A percentile compares a stretch with the other conserved stretches of the same genome.
Evolutionary conservation across 2,797 vertebrate species (phyloP).

Genomic region (Hapalemur alaotrensis): DNA sequence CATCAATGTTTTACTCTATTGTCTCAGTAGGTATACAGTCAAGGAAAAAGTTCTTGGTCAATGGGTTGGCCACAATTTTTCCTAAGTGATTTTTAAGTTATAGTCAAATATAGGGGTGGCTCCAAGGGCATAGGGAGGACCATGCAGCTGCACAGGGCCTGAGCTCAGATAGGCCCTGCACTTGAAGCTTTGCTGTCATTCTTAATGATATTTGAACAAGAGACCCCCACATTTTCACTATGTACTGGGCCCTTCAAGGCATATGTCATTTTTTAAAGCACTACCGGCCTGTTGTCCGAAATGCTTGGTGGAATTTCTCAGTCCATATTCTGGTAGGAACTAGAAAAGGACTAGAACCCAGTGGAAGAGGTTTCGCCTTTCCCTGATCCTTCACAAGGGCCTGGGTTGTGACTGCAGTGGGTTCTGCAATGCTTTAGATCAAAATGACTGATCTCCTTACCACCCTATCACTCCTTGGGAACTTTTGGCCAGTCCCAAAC

Average conservation of each 20-base stretch:
- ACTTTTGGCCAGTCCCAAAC: neutral
- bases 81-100: slow-evolving; percentile 42
- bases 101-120: neutral
- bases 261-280: neutral
- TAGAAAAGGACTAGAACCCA: neutral
- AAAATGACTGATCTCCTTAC: neutral
- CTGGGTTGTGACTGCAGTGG: neutral
- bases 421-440: neutral
- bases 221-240: neutral
- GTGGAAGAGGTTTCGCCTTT: neutral
- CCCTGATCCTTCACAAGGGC: neutral
- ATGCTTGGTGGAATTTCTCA: neutral
- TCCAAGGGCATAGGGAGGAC: accelerated
- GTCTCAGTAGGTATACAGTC: neutral
- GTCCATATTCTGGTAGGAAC: neutral
- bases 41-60: neutral
- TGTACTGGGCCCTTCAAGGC: neutral
- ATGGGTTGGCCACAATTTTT: slow-evolving; percentile 36
- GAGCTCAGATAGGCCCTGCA: neutral
- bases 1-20: neutral
- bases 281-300: neutral
- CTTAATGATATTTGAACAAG: neutral
- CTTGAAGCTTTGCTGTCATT: neutral
- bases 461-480: neutral
- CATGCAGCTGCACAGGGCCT: neutral